Percentiles rank a stretch among this genome's conserved stretches.
Conservation (phyloP, 2,888 invertebrate genomes). For the Gryllus longicercus region DNA sequence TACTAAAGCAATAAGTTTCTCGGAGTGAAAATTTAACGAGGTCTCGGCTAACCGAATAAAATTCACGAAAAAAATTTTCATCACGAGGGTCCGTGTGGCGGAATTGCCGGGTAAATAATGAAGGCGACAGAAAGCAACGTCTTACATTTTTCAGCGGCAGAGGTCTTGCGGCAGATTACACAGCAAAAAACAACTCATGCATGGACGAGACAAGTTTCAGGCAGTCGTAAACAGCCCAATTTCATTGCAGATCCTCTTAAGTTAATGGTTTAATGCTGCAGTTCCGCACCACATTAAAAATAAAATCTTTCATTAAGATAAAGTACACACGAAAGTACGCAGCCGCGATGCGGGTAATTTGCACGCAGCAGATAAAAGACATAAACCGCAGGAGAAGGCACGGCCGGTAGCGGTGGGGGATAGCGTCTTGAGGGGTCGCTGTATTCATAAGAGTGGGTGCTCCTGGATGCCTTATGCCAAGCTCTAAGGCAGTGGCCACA, state of each 20-base stretch:
- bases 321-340: constrained; percentile 7
- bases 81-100: no score
- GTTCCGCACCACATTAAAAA: constrained; percentile 17
- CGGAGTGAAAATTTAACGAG: no score
- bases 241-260: constrained; percentile 10
- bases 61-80: no score
- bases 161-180: background rate
- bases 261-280: constrained; percentile 17
- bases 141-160: background rate
- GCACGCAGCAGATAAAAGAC: constrained; percentile 5
- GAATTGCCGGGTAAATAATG: background rate
- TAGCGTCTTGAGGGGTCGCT: no score
- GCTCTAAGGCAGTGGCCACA: no score
- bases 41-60: no score
- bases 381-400: background rate
- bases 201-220: background rate
- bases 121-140: background rate
- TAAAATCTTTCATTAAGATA: constrained; percentile 17
- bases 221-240: background rate
- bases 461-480: no score
- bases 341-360: background rate
- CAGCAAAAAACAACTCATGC: background rate
- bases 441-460: no score
- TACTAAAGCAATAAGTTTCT: no score
- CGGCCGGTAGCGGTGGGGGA: no score